phyloP scores from a whole-genome alignment of 2,888 invertebrate genomes.

The Drosophila nr. perissopoda region DNA sequence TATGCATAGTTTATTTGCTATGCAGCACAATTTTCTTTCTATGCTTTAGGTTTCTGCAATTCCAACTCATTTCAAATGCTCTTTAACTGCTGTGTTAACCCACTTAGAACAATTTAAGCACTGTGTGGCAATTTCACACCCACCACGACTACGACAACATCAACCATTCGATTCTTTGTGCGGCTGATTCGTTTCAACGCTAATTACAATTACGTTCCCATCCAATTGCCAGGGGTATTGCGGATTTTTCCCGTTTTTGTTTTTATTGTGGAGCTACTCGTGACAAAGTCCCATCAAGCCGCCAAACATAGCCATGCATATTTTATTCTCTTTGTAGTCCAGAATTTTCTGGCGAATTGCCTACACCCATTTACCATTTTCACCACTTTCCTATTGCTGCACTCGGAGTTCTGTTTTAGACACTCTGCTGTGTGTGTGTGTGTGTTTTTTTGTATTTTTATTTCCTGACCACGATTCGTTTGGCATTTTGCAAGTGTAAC shows the following conservation, averaged over 20 bases:
- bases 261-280: not conserved
- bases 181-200: constrained; percentile 51
- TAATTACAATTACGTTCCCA: constrained; percentile 71
- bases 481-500: constrained; percentile 74
- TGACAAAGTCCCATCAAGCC: constrained; percentile 51
- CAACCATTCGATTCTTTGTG: constrained; percentile 53
- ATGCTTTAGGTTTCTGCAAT: not conserved
- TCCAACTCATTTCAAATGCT: constrained; percentile 46
- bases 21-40: not conserved
- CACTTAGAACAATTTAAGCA: constrained; percentile 63
- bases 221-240: constrained; percentile 20
- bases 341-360: constrained; percentile 49
- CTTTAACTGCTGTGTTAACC: constrained; percentile 63
- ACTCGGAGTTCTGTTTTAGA: constrained; percentile 11
- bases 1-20: constrained; percentile 4
- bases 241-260: not conserved
- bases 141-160: constrained; percentile 22
- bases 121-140: constrained; percentile 53
- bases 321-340: constrained; percentile 58
- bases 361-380: constrained; percentile 15
- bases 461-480: constrained; percentile 56
- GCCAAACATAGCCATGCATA: constrained; percentile 72
- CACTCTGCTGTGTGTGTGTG: constrained; percentile 1
- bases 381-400: constrained; percentile 25
- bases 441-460: constrained; percentile 3